Evolutionary conservation across 1,140 invertebrate genomes (phyloP).

Genomic region (Drosophila funebris): DNA sequence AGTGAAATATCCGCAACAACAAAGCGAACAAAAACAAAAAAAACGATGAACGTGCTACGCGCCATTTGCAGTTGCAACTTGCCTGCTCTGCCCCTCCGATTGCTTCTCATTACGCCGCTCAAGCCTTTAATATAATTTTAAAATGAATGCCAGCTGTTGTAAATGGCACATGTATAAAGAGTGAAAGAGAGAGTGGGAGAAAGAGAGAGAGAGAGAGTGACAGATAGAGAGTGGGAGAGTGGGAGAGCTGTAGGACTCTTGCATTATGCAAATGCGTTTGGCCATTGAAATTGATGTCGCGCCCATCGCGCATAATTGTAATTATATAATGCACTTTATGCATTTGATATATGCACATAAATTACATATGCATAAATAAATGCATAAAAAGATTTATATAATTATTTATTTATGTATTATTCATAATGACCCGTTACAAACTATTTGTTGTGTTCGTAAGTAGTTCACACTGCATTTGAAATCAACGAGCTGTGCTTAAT

Average conservation of each 20-base stretch:
- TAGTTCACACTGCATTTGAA: conserved; percentile 24
- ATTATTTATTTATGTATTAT: conserved; percentile 51
- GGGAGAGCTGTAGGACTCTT: not conserved
- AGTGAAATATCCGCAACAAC: not conserved
- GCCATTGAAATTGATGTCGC: conserved; percentile 3
- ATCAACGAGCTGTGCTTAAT: conserved; percentile 51
- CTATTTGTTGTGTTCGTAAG: not conserved
- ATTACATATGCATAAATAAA: conserved; percentile 36
- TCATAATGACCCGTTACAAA: conserved; percentile 35
- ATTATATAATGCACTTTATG: conserved; percentile 34
- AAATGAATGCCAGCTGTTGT: conserved; percentile 29
- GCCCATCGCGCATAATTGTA: conserved; percentile 1
- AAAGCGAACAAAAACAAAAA: not conserved
- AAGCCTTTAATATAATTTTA: conserved; percentile 10
- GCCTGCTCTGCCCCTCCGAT: not conserved
- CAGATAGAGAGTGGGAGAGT: not conserved
- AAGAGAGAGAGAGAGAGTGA: not conserved
- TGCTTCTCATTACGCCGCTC: not conserved
- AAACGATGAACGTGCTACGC: conserved; percentile 45
- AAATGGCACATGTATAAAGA: not conserved
- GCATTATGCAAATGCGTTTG: conserved; percentile 16
- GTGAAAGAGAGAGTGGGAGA: not conserved
- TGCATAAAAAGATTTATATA: conserved; percentile 34
- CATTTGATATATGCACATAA: conserved; percentile 18
- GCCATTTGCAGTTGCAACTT: conserved; percentile 51